Base-by-base conservation (phyloP, 2,797 vertebrate genomes). In the Craterocephalus amniculus region DNA sequence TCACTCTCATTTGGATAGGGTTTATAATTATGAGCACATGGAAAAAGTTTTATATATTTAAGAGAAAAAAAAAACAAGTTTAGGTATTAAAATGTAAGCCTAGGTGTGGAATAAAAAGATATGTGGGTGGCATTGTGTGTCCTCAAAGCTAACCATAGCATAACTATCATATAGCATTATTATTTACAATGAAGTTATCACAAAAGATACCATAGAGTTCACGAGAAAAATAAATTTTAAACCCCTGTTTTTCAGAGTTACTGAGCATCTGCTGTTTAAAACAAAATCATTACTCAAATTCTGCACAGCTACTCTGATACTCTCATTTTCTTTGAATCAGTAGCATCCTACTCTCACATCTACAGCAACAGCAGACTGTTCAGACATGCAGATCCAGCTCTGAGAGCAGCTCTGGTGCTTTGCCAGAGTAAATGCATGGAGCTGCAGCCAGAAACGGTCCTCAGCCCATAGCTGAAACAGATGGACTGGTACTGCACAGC, bases 361-460 rank as follows among this genome's bases (percentile, higher is more conserved):
- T 40, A 29, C 13, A 68, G 70, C 63, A 67, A 45, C 18, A 56
- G 66, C 45, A 68, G 59, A 55, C 63, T 74, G 64, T 3, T 64
- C 10, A 58, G 56, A 67, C 31, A 68, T 49, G 79, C 79, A 60
- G 73, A 81, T 70, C 26, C 67, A 65, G 64, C 52, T 31, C 31
- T 58, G 67, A 66, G 36, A 22, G 59, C 57, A 45, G 24, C 52
- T 16, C 35, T 22, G 51, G 40, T 59, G 65, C 67, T 78, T 54
- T 61, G 62, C 43, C 56, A 62, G 58, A 67, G 51, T 49, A 54
- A 72, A 58, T 14, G 6, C 58, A 1, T 13, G 24, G 67, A 29
- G 49, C 63, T 59, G 45, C 63, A 72, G 56, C 64, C 34, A 58
- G 68, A 81, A 52, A 24, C 51, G 79, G 40, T 67, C 59, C 12